Conservation (phyloP, 2,797 vertebrate genomes). For the Mallotus villosus region DNA sequence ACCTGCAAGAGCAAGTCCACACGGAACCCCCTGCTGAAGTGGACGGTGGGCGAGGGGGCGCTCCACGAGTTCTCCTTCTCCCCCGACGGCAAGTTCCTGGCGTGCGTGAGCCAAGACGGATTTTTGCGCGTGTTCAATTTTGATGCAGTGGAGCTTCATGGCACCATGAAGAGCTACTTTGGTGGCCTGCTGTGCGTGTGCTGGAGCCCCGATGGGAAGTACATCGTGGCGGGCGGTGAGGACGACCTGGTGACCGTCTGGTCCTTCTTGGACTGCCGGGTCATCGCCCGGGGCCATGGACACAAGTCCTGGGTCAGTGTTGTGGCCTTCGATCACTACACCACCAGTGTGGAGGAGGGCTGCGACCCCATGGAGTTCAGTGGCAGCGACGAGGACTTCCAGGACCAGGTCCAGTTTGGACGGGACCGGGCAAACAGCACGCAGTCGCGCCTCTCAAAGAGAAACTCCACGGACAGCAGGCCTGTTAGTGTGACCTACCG, state of each 20-base stretch:
- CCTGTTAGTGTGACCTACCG: slow-evolving; percentile 93
- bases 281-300: slow-evolving; percentile 92
- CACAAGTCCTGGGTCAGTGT: slow-evolving; percentile 98
- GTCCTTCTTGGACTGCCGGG: slow-evolving; percentile 93
- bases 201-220: slow-evolving; percentile 96
- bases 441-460: slow-evolving; percentile 92
- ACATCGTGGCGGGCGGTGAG: slow-evolving; percentile 94
- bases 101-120: slow-evolving; percentile 95
- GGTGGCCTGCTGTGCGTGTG: slow-evolving; percentile 94
- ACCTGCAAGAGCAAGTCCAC: slow-evolving; percentile 98
- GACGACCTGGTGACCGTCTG: slow-evolving; percentile 97
- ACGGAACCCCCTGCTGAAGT: slow-evolving; percentile 94
- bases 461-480: slow-evolving; percentile 95
- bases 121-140: slow-evolving; percentile 96
- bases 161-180: slow-evolving; percentile 98
- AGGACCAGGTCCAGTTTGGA: slow-evolving; percentile 89
- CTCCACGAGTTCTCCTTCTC: slow-evolving; percentile 97
- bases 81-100: slow-evolving; percentile 94
- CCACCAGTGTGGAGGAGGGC: slow-evolving; percentile 91
- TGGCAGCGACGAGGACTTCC: slow-evolving; percentile 98
- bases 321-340: slow-evolving; percentile 94
- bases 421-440: slow-evolving; percentile 89
- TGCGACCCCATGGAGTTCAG: slow-evolving; percentile 92
- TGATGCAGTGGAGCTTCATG: slow-evolving; percentile 94
- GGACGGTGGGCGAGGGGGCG: slow-evolving; percentile 96